Evolutionary conservation across 2,888 invertebrate species (phyloP), one percentile per base, ranked within the genome.

Genomic region (Pseudococcus viburni): DNA sequence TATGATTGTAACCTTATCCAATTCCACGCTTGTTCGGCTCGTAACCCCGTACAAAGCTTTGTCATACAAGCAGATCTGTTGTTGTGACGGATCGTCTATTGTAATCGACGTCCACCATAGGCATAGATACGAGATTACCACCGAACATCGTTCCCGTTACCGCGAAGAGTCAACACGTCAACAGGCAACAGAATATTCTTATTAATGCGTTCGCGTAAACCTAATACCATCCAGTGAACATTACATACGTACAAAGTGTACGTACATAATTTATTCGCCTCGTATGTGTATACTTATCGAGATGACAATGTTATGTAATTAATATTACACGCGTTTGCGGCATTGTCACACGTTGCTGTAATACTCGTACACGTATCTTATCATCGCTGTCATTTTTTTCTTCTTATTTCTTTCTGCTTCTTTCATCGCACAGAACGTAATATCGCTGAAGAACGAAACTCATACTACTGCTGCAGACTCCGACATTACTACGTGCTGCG

Each of bases 291-390:
- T 51, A 0, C 12, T 5, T 51, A 51, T 51, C 51, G 51, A 51
- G 51, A 51, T 51, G 51, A 51, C 51, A 51, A 51, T 51, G 51
- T 51, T 51, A 51, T 51, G 51, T 51, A 51, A 51, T 51, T 51
- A 51, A 51, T 51, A 51, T 51, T 51, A 51, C 51, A 51, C 51
- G 51, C 51, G 46, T 46, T 12, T 46, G 9, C 51, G 51, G 5
- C 15, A 51, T 12, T 17, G 51, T 51, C 51, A 51, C 51, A 51
- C 51, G 51, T 5, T 51, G 51, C 51, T 15, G 17, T 51, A 51
- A 51, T 51, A 17, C 51, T 12, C 17, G 17, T 17, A 51, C 17
- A 51, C 15, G 5, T 51, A 51, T 51, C 51, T 51, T 51, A 51
- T 17, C 51, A 15, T 51, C 9, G 11, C 51, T 51, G 15, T 15